These are phyloP conservation scores for Perizoma affinitatum DNA, from an alignment of 2,888 invertebrate genomes.

Conservation along the genomic window DNA sequence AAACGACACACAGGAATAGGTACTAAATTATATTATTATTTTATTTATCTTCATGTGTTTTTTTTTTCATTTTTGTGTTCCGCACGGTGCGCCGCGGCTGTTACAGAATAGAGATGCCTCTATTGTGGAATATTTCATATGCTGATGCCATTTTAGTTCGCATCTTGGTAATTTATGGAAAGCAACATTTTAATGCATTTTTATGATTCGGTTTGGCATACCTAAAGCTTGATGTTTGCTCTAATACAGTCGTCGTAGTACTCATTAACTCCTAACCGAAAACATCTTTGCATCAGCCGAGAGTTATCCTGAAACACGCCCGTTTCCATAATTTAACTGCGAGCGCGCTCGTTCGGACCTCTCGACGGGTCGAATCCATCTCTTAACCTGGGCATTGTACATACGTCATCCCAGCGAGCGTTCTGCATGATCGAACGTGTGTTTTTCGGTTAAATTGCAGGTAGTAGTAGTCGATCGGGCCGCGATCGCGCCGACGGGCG, in stretches of 20 bases:
- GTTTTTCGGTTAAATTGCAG: slow-evolving; percentile 81
- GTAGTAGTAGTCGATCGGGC: slow-evolving; percentile 74
- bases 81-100: slow-evolving; percentile 79
- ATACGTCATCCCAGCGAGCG: slow-evolving; percentile 77
- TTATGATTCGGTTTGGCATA: slow-evolving; percentile 75
- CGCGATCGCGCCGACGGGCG: slow-evolving; percentile 59
- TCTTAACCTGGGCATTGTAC: slow-evolving; percentile 62
- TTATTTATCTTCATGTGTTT: slow-evolving; percentile 61
- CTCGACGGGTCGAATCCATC: slow-evolving; percentile 12
- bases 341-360: slow-evolving; percentile 17
- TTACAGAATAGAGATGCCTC: slow-evolving; percentile 74
- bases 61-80: slow-evolving; percentile 80
- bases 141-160: slow-evolving; percentile 72
- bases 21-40: slow-evolving; percentile 80
- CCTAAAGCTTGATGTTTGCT: slow-evolving; percentile 71
- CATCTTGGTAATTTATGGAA: slow-evolving; percentile 64
- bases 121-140: slow-evolving; percentile 62
- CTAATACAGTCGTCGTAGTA: slow-evolving; percentile 66
- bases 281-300: slow-evolving; percentile 55
- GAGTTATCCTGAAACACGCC: slow-evolving; percentile 38
- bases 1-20: slow-evolving; percentile 84
- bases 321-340: slow-evolving; percentile 26
- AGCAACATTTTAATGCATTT: slow-evolving; percentile 83
- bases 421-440: slow-evolving; percentile 83
- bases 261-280: slow-evolving; percentile 74